Base-by-base conservation (phyloP, 2,113 vertebrate genomes). In the Hylia prasina region DNA sequence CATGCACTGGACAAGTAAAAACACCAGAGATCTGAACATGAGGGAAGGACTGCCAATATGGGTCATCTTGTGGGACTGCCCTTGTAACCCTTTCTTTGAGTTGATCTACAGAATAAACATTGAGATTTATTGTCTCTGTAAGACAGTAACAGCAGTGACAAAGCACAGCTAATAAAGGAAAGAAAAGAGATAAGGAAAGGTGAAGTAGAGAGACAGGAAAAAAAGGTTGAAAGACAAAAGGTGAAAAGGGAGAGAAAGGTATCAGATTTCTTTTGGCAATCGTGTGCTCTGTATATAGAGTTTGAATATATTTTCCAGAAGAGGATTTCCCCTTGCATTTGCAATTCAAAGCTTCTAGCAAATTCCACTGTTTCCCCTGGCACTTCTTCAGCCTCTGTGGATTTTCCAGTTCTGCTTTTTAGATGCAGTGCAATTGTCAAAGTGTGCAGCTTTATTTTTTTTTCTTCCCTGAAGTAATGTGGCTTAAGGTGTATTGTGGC, bases 331-430 rank as follows among this genome's bases (percentile, higher is more conserved):
- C 94, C 90, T 79, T 92, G 47, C 69, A 93, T 97, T 96, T 96
- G 91, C 90, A 96, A 92, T 95, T 96, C 91, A 97, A 97, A 97
- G 79, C 78, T 95, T 96, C 95, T 71, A 93, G 95, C 87, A 96
- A 91, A 93, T 94, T 89, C 96, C 90, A 91, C 78, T 88, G 90
- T 95, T 97, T 96, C 91, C 57, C 85, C 93, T 97, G 95, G 97
- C 95, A 86, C 6, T 48, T 77, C 78, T 89, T 94, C 93, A 88
- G 37, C 71, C 66, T 87, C 64, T 85, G 75, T 96, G 90, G 92
- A 93, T 97, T 97, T 96, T 96, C 89, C 94, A 96, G 81, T 83
- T 94, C 64, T 94, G 90, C 58, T 79, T 88, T 96, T 93, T 57
- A 93, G 71, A 80, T 42, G 65, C 78, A 70, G 42, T 90, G 68